These are phyloP conservation scores for Acrossocheilus fasciatus DNA, from an alignment of 2,797 vertebrate genomes.

Conservation along the genomic window DNA sequence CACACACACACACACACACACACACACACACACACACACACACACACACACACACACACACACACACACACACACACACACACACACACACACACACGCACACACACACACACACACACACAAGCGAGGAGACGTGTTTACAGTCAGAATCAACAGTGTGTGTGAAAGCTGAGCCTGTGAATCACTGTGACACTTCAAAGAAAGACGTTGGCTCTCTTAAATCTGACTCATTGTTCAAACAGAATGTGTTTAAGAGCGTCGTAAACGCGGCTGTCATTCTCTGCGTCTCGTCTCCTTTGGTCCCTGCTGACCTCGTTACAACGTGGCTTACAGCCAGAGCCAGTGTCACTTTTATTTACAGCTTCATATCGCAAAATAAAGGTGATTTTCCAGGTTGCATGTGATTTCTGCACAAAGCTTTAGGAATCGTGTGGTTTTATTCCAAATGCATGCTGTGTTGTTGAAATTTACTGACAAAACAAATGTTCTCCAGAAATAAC, in stretches of 20 bases:
- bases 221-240: slow-evolving; percentile 18
- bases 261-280: slow-evolving; percentile 16
- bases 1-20: neutral
- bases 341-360: slow-evolving; percentile 3
- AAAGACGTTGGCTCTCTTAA: slow-evolving; percentile 65
- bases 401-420: neutral
- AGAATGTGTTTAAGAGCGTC: slow-evolving; percentile 12
- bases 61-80: neutral
- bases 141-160: neutral
- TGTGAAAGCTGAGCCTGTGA: slow-evolving; percentile 56
- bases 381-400: neutral
- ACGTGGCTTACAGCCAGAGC: slow-evolving; percentile 30
- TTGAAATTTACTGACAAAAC: neutral
- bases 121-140: neutral
- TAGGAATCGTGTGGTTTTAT: neutral
- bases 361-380: neutral
- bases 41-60: neutral
- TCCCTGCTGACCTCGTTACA: slow-evolving; percentile 52
- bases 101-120: too few species aligned
- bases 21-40: too few species aligned
- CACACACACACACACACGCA: too few species aligned
- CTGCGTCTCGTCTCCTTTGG: slow-evolving; percentile 2
- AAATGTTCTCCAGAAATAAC: neutral
- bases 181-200: slow-evolving; percentile 69
- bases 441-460: neutral